Conservation (phyloP, 2,888 invertebrate species). For the Drosophila emarginata region DNA sequence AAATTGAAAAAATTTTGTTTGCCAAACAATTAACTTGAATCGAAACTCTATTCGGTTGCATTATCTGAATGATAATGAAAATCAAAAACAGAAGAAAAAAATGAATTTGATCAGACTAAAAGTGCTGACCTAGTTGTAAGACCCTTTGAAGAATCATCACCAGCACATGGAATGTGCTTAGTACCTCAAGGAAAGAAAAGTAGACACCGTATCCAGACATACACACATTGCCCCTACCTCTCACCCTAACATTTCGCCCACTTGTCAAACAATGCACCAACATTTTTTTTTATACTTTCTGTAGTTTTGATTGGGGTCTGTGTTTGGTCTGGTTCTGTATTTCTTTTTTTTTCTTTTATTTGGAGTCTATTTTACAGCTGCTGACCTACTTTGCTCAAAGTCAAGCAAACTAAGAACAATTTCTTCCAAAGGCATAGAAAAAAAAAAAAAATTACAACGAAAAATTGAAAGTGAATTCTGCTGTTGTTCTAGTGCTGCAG, state of each 20-base stretch:
- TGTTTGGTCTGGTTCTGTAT: slow-evolving; percentile 18
- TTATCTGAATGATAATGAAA: slow-evolving; percentile 11
- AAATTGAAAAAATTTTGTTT: background rate
- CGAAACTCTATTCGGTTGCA: slow-evolving; percentile 1
- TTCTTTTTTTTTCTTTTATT: slow-evolving; percentile 14
- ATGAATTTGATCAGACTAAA: background rate
- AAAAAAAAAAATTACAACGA: background rate
- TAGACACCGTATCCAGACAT: slow-evolving; percentile 47
- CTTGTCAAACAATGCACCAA: slow-evolving; percentile 34
- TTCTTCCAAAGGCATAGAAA: slow-evolving; percentile 53
- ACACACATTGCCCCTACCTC: slow-evolving; percentile 28
- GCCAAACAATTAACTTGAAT: slow-evolving; percentile 5
- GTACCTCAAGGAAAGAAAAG: slow-evolving; percentile 42
- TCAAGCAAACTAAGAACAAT: slow-evolving; percentile 61
- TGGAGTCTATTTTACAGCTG: slow-evolving; percentile 68
- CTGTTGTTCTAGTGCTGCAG: slow-evolving; percentile 59
- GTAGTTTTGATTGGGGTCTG: slow-evolving; percentile 35
- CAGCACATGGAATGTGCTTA: slow-evolving; percentile 10
- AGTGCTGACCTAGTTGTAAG: slow-evolving; percentile 63
- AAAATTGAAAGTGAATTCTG: slow-evolving; percentile 72
- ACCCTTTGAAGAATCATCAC: slow-evolving; percentile 47
- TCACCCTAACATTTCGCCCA: slow-evolving; percentile 33
- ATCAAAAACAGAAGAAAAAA: background rate
- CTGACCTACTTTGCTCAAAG: slow-evolving; percentile 71
- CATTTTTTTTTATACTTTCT: slow-evolving; percentile 22